Conservation (phyloP, 1,140 invertebrate genomes). For the Drosophila virilis region DNA sequence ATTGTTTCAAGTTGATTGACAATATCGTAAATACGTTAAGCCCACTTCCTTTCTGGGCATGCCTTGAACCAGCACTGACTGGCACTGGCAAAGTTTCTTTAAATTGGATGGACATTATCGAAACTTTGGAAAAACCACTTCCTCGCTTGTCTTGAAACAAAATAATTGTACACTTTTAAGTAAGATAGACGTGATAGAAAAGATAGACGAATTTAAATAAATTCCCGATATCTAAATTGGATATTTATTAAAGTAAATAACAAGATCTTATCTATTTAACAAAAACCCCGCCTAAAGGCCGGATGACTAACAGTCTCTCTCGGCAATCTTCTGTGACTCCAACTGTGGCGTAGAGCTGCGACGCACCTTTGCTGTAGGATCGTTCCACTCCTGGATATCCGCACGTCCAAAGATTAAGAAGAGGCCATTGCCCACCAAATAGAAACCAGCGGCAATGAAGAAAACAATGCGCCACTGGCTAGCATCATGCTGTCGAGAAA, state of each 20-base stretch:
- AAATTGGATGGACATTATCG: neutral
- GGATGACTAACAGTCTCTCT: conserved; percentile 25
- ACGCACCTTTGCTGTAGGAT: conserved; percentile 68
- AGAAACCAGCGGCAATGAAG: conserved; percentile 89
- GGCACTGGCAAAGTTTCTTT: neutral
- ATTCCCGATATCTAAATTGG: neutral
- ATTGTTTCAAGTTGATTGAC: conserved; percentile 19
- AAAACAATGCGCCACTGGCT: conserved; percentile 91
- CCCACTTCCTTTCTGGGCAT: neutral
- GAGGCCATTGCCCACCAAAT: conserved; percentile 88
- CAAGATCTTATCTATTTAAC: neutral
- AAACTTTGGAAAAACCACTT: neutral
- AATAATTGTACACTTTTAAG: too few species aligned
- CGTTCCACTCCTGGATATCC: conserved; percentile 88
- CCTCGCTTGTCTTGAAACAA: neutral
- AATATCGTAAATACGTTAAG: conserved; percentile 1
- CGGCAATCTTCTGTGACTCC: conserved; percentile 50
- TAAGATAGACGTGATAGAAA: neutral
- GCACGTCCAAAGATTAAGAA: conserved; percentile 89
- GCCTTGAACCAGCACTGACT: neutral
- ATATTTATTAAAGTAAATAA: neutral
- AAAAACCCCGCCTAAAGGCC: neutral
- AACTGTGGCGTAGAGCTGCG: conserved; percentile 47
- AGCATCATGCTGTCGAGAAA: conserved; percentile 84
- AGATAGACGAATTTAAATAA: neutral